Conservation (phyloP, 2,888 invertebrate genomes). For the Drosophila colorata region DNA sequence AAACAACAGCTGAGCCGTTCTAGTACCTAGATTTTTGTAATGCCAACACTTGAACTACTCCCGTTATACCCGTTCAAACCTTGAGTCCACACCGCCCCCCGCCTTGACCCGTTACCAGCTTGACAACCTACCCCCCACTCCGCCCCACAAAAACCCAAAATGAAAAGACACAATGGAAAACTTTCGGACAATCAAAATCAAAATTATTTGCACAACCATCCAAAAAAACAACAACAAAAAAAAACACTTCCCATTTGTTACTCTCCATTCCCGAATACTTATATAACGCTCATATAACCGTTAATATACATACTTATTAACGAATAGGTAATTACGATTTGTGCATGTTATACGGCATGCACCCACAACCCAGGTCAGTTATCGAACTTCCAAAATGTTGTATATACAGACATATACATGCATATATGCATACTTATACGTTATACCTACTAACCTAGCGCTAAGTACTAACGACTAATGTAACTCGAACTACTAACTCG, state of each 20-base stretch:
- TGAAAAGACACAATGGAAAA: slow-evolving; percentile 58
- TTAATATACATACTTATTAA: slow-evolving; percentile 51
- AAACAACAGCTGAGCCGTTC: slow-evolving; percentile 64
- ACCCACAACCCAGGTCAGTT: slow-evolving; percentile 77
- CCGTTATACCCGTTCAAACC: slow-evolving; percentile 26
- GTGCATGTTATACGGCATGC: slow-evolving; percentile 70
- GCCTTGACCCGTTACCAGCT: slow-evolving; percentile 44
- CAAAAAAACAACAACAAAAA: slow-evolving; percentile 22
- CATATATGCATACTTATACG: slow-evolving; percentile 46
- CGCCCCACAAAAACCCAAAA: slow-evolving; percentile 18
- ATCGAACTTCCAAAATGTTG: slow-evolving; percentile 76
- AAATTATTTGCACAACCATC: slow-evolving; percentile 81
- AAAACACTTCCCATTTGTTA: slow-evolving; percentile 66
- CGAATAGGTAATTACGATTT: slow-evolving; percentile 62
- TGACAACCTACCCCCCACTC: slow-evolving; percentile 47
- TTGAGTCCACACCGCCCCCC: slow-evolving; percentile 32
- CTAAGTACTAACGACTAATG: slow-evolving; percentile 63
- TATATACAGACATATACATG: slow-evolving; percentile 46
- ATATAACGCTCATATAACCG: slow-evolving; percentile 63
- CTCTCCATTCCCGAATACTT: slow-evolving; percentile 64
- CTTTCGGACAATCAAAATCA: slow-evolving; percentile 84
- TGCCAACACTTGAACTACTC: slow-evolving; percentile 49
- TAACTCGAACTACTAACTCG: slow-evolving; percentile 58
- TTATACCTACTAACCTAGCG: slow-evolving; percentile 43
- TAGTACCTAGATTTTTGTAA: slow-evolving; percentile 67